Base-by-base conservation (phyloP, 2,888 invertebrate genomes). In the Amitus sp. region DNA sequence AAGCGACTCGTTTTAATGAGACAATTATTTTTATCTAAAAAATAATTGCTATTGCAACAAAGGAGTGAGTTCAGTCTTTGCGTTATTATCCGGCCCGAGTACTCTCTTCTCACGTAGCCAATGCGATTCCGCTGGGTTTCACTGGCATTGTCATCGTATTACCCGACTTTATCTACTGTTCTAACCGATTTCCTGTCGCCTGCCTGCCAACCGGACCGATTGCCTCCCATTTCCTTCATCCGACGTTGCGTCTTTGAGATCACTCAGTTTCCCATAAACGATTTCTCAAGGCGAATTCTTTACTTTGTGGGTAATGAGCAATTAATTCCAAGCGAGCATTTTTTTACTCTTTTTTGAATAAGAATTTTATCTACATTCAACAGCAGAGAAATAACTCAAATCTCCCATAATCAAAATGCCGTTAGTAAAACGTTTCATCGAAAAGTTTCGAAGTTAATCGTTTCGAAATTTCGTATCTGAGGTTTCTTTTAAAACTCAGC, bases 91-190 rank as follows among this genome's bases (percentile, higher is more conserved):
- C 20, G 19, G 18, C 18, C n/a, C 42, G 5, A n/a, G 4, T n/a
- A 19, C 20, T 19, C 42, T 42, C 19, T 42, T 20, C 42, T 42
- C 42, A 19, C 42, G 42, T 42, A 18, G 19, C 19, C 19, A 42
- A 42, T 19, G 42, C 18, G 20, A 19, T 17, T 42, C 42, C 12
- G 42, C 39, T 15, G 39, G n/a, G 42, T 42, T 42, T 42, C 42
- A 19, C 19, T 19, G 19, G 45, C 37, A 52, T 52, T 52, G 52
- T 52, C 52, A 20, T 45, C 48, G 45, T 49, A 53, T 59, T 59
- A 53, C 50, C 47, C 46, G 59, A 53, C 49, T 33, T 46, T 53
- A 59, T 59, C 53, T 48, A 27, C 45, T 39, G 46, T 59, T 53
- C 53, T 53, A 46, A 37, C 49, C 53, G 53, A 59, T 53, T 59